Base-by-base conservation (phyloP, 64 coral and sea anemone species). In the Stichodactyla helianthus region DNA sequence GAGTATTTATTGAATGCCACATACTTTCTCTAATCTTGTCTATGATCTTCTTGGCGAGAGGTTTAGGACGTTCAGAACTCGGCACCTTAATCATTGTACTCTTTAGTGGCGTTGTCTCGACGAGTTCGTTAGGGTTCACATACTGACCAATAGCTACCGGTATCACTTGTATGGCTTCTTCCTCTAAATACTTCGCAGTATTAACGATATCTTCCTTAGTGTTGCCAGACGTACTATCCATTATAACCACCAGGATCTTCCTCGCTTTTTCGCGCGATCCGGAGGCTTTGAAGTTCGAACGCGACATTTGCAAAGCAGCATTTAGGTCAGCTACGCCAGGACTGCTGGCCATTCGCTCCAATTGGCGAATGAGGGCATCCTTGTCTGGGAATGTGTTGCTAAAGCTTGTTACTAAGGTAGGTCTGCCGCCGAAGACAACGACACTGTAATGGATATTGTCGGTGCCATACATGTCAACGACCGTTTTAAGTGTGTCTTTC, bases 161-260 rank as follows among this genome's bases (percentile, higher is more conserved):
- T 18, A 98, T 89, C 54, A 98, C 60, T n/a, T 71, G 82, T n/a
- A 98, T 87, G 2, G 79, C 31, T 10, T 84, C 70, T 18, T 82
- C 89, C 67, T 94, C 95, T 22, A 98, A 71, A 20, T 54, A n/a
- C 65, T 23, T 77, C 7, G 87, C 90, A 71, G 87, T 82, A 71
- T 35, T 82, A 10, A 55, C 53, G 28, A 87, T 76, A 27, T 94
- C 92, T 28, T 87, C 44, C 19, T 89, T 77, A 6, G 22, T 79
- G n/a, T 76, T 89, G 26, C 79, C 79, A 58, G 93, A 92, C 68
- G 81, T 88, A 22, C 88, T 94, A 71, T 98, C 95, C 25, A 84
- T 88, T 14, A 98, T 60, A 55, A 98, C 74, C 44, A 98, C 92
- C 16, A 98, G 84, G 68, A 98, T 80, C 56, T 92, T 94, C 54